Percentiles rank a stretch among this genome's conserved stretches.
Evolutionary conservation across 2,113 vertebrate species (phyloP).

Genomic region (Arizona elegans): DNA sequence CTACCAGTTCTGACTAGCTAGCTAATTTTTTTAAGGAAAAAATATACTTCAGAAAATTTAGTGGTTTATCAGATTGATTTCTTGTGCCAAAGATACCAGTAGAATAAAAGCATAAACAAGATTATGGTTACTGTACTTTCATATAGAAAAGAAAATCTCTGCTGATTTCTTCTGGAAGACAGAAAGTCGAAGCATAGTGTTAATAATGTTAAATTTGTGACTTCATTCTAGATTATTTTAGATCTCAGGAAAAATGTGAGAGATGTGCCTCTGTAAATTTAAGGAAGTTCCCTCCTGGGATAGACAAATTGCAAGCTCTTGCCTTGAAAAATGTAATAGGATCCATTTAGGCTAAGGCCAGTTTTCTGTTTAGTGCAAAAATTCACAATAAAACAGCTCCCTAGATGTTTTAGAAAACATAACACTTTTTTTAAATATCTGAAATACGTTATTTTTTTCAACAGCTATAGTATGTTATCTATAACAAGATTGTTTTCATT

Average conservation of each 20-base stretch:
- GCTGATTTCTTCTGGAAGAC: background rate
- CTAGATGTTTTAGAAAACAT: background rate
- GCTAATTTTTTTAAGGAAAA: background rate
- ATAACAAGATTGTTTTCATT: background rate
- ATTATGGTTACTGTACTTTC: background rate
- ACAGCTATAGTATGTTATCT: background rate
- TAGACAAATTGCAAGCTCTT: background rate
- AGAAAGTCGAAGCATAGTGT: background rate
- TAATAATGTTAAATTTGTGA: slow-evolving; percentile 9
- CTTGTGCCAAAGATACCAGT: background rate
- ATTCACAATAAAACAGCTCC: background rate
- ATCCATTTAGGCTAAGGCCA: background rate
- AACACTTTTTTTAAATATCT: background rate
- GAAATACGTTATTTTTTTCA: background rate
- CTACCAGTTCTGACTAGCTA: background rate
- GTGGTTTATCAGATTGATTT: background rate
- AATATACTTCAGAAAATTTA: background rate
- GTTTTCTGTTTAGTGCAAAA: background rate
- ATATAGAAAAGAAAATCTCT: background rate
- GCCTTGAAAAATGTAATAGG: background rate
- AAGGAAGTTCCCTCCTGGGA: slow-evolving; percentile 2
- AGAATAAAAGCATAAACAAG: background rate
- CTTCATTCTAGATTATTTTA: slow-evolving; percentile 21
- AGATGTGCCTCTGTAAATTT: background rate
- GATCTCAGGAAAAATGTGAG: slow-evolving; percentile 4